Conservation (phyloP, 92 coral and sea anemone species). For the Porites divaricata region DNA sequence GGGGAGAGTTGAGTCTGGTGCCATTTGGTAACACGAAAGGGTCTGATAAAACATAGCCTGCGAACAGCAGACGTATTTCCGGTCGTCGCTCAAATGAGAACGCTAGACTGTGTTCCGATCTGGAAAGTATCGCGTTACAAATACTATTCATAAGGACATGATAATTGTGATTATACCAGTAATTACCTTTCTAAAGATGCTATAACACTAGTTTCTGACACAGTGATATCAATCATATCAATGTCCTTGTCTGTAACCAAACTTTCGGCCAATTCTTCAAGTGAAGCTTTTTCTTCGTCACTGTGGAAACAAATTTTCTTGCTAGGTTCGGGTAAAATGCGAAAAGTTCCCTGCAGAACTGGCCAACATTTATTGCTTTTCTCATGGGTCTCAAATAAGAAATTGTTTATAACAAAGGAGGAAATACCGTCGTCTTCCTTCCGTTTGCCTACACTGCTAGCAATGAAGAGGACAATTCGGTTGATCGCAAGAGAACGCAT, state of each 20-base stretch:
- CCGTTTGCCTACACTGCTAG: neutral
- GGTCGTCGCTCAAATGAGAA: no score
- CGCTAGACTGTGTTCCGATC: no score
- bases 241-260: neutral
- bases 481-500: slow-evolving; percentile 10
- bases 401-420: slow-evolving; percentile 5
- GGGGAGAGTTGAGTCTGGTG: no score
- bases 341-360: slow-evolving; percentile 9
- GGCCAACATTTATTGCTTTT: slow-evolving; percentile 3
- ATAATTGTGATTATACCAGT: no score
- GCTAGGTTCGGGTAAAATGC: neutral
- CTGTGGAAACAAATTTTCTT: neutral
- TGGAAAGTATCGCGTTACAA: no score
- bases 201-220: slow-evolving; percentile 12
- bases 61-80: no score
- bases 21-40: no score
- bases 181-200: neutral
- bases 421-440: neutral
- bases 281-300: neutral
- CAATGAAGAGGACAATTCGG: slow-evolving; percentile 16
- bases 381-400: slow-evolving; percentile 16
- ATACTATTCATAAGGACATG: no score
- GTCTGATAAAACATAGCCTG: no score
- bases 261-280: slow-evolving; percentile 9
- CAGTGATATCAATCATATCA: slow-evolving; percentile 13